These are phyloP conservation scores for Adrianichthys oophorus DNA, from an alignment of 2,797 vertebrate species.

Conservation along the genomic window DNA sequence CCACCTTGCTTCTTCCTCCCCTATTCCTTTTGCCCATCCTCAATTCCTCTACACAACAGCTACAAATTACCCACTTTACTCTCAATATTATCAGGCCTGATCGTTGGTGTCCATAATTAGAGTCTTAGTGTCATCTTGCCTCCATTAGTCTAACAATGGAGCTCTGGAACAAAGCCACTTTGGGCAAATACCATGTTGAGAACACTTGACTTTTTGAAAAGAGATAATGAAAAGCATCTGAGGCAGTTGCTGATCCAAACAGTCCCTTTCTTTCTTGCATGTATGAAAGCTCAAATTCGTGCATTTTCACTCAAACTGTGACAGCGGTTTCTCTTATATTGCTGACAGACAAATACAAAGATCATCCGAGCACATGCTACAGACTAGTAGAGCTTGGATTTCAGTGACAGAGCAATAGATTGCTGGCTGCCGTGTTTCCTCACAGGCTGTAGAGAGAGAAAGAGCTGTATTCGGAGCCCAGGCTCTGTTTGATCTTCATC, in stretches of 20 bases:
- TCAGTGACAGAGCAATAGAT: slow-evolving; percentile 69
- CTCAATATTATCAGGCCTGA: slow-evolving; percentile 93
- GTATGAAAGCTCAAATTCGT: too few species aligned
- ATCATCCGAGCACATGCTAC: slow-evolving; percentile 58
- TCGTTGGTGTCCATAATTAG: slow-evolving; percentile 89
- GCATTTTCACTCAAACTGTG: slow-evolving; percentile 30
- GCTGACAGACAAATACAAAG: slow-evolving; percentile 72
- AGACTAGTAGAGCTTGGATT: slow-evolving; percentile 71
- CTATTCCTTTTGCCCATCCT: slow-evolving; percentile 55
- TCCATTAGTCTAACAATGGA: slow-evolving; percentile 92
- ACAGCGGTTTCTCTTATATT: slow-evolving; percentile 48
- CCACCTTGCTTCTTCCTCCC: slow-evolving; percentile 31
- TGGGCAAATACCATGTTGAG: slow-evolving; percentile 89
- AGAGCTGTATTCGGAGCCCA: slow-evolving; percentile 58
- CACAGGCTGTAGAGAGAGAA: slow-evolving; percentile 54
- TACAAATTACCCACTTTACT: slow-evolving; percentile 95
- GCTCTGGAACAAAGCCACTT: slow-evolving; percentile 90
- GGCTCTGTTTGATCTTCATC: slow-evolving; percentile 73
- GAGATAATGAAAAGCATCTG: slow-evolving; percentile 86
- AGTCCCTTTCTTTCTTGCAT: slow-evolving; percentile 19
- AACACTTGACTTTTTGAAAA: slow-evolving; percentile 93
- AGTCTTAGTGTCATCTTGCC: slow-evolving; percentile 88
- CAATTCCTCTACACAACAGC: slow-evolving; percentile 82
- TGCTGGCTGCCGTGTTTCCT: slow-evolving; percentile 68
- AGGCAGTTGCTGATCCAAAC: slow-evolving; percentile 74